These are phyloP conservation scores for Onychomys leucogaster DNA, from an alignment of 2,797 vertebrate species.

Conservation along the genomic window DNA sequence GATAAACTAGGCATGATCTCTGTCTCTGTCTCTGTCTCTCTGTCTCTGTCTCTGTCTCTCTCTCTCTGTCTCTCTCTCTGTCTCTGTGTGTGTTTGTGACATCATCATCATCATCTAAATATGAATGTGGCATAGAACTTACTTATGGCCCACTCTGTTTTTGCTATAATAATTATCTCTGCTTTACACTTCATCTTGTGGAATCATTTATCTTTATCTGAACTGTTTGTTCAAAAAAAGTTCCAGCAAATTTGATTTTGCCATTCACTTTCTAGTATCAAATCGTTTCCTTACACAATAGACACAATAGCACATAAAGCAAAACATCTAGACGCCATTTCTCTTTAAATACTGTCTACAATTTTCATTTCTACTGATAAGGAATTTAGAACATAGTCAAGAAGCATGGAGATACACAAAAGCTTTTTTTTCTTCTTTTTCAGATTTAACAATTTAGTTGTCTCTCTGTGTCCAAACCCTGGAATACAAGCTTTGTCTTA, in stretches of 20 bases:
- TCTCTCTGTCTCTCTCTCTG: no score
- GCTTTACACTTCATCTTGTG: conserved; percentile 33
- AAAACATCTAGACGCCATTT: conserved; percentile 47
- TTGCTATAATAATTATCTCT: conserved; percentile 29
- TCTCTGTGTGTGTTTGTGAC: no score
- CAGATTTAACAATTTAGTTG: background rate
- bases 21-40: background rate
- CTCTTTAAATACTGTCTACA: conserved; percentile 48
- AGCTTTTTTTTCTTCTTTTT: background rate
- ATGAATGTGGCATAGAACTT: background rate
- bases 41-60: no score
- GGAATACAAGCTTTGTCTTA: background rate
- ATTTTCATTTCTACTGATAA: conserved; percentile 37
- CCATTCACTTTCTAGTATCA: conserved; percentile 53
- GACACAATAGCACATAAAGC: conserved; percentile 55
- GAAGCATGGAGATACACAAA: background rate
- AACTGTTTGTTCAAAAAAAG: background rate
- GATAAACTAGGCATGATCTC: background rate
- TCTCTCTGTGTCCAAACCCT: background rate
- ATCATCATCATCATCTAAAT: conserved; percentile 58
- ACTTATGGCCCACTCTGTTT: background rate
- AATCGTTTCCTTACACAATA: conserved; percentile 17
- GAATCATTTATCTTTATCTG: conserved; percentile 34
- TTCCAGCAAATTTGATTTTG: conserved; percentile 30
- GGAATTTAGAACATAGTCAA: conserved; percentile 44